Percentiles rank a stretch among this genome's conserved stretches.
Conservation (phyloP, 1,140 invertebrate genomes). For the Drosophila azteca region DNA sequence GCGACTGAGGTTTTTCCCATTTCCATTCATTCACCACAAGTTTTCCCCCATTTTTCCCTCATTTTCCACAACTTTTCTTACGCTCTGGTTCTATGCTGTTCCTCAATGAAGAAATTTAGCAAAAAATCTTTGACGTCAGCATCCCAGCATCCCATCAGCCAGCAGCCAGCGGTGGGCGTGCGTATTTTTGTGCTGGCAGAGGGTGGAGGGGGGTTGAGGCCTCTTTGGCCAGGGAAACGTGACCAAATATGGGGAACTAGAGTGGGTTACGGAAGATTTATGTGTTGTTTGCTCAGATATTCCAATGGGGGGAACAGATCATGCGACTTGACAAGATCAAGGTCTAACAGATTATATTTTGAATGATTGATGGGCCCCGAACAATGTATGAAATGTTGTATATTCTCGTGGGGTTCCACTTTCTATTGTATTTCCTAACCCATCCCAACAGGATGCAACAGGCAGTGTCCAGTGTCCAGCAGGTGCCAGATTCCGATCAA, state of each 20-base stretch:
- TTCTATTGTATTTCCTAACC: neutral
- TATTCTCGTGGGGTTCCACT: neutral
- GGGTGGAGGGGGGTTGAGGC: neutral
- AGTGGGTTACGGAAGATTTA: constrained; percentile 32
- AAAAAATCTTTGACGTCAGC: too few species aligned
- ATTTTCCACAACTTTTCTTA: too few species aligned
- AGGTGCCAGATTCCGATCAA: constrained; percentile 11
- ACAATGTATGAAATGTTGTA: neutral
- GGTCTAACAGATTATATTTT: neutral
- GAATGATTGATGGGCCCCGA: neutral
- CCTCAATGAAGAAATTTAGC: too few species aligned
- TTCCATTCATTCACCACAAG: too few species aligned
- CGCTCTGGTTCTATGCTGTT: neutral
- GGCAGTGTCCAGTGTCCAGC: constrained; percentile 38
- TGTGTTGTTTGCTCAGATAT: neutral
- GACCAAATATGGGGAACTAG: constrained; percentile 69
- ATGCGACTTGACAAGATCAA: neutral
- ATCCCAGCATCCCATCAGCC: too few species aligned
- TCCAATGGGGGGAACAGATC: constrained; percentile 30
- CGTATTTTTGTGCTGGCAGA: constrained; percentile 7
- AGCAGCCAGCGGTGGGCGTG: too few species aligned
- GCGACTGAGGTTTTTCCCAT: too few species aligned
- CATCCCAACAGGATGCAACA: constrained; percentile 31
- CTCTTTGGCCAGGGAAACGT: constrained; percentile 57
- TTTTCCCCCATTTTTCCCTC: too few species aligned